Evolutionary conservation across 2,113 vertebrate genomes (phyloP).

Genomic region (Perca schrenkii): DNA sequence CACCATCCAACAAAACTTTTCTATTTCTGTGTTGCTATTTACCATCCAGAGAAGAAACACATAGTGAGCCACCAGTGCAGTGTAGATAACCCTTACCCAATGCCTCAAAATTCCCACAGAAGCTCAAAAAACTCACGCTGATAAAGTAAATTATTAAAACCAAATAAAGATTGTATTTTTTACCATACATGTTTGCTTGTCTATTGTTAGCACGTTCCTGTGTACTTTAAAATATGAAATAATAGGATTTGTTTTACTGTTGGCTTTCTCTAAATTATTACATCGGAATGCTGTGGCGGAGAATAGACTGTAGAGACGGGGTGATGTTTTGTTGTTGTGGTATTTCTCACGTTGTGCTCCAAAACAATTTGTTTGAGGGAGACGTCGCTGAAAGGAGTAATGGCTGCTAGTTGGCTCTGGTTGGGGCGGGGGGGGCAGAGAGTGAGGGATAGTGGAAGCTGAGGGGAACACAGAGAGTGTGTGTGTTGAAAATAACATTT

Average conservation of each 20-base stretch:
- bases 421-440: neutral
- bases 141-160: constrained; percentile 18
- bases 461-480: neutral
- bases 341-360: constrained; percentile 27
- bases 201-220: neutral
- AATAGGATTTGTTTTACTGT: constrained; percentile 2
- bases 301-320: constrained; percentile 1
- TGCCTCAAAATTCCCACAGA: constrained; percentile 6
- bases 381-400: constrained; percentile 32
- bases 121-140: neutral
- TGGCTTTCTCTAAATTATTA: constrained; percentile 7
- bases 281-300: neutral
- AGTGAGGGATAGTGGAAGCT: constrained; percentile 11
- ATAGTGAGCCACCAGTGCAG: neutral
- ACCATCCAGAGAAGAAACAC: neutral
- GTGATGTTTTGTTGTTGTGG: constrained; percentile 14
- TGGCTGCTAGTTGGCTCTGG: constrained; percentile 12
- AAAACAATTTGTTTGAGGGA: constrained; percentile 24
- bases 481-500: constrained; percentile 7
- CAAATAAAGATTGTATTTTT: neutral
- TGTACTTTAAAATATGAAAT: constrained; percentile 28
- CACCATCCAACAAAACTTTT: neutral
- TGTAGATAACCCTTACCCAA: neutral
- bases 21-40: neutral
- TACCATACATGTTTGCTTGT: neutral